These are phyloP conservation scores for Girardinichthys multiradiatus DNA, from an alignment of 2,113 vertebrate species.

Conservation along the genomic window DNA sequence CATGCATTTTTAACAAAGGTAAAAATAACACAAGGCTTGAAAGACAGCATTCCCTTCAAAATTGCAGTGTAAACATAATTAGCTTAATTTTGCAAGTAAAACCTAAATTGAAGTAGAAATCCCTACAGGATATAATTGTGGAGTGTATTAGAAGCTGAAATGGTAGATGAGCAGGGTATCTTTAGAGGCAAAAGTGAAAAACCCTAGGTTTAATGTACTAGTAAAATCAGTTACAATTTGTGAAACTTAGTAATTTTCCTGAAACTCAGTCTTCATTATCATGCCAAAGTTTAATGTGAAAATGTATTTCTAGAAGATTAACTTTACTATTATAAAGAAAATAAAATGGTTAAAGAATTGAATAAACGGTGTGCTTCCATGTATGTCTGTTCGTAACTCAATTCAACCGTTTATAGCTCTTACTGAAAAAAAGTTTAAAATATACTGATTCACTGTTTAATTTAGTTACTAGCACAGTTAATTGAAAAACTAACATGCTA, in stretches of 20 bases:
- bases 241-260: neutral
- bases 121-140: neutral
- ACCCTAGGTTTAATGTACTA: neutral
- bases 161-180: neutral
- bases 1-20: constrained; percentile 29
- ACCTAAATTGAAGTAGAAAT: neutral
- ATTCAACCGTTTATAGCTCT: too few relatives aligned
- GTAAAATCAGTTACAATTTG: neutral
- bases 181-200: neutral
- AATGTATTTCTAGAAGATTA: neutral
- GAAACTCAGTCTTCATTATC: neutral
- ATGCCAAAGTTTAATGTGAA: neutral
- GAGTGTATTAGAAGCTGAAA: neutral
- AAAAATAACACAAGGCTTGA: constrained; percentile 1
- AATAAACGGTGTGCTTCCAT: too few relatives aligned
- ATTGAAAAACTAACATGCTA: too few relatives aligned
- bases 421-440: too few relatives aligned
- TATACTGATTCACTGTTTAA: too few relatives aligned
- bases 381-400: too few relatives aligned
- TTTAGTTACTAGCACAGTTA: too few relatives aligned
- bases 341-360: too few relatives aligned
- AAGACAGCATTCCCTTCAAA: neutral
- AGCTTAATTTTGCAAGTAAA: neutral
- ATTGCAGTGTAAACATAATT: neutral
- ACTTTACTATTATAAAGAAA: too few relatives aligned